Percentiles rank a stretch among this genome's conserved stretches.
These are phyloP conservation scores for Oreocharis arfaki DNA, from an alignment of 2,113 vertebrate genomes.

Conservation along the genomic window DNA sequence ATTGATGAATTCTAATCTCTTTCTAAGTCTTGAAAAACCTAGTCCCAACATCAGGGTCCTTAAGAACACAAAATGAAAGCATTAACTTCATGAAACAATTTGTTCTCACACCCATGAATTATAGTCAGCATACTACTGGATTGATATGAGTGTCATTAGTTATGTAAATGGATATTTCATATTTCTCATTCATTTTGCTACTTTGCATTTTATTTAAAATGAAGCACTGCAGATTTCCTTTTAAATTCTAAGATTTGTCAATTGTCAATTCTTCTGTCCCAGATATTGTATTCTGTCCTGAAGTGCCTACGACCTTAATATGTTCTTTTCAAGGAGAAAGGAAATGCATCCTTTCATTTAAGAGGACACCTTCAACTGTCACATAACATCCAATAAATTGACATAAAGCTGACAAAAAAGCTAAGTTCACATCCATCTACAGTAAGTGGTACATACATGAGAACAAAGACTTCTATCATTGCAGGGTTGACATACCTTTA, in stretches of 20 bases:
- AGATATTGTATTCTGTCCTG: neutral
- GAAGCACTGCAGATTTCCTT: neutral
- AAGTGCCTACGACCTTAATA: neutral
- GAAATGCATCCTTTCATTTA: neutral
- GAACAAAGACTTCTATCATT: neutral
- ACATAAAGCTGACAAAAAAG: neutral
- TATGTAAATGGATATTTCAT: neutral
- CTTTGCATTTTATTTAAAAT: neutral
- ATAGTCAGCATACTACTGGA: neutral
- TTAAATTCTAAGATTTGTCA: neutral
- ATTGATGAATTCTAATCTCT: constrained; percentile 64
- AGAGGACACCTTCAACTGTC: neutral
- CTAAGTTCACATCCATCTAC: neutral
- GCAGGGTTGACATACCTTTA: rapidly evolving
- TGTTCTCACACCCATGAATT: constrained; percentile 4
- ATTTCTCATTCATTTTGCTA: neutral
- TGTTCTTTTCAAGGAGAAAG: neutral
- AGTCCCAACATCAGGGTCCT: neutral
- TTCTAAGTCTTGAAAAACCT: constrained; percentile 34
- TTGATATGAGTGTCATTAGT: neutral
- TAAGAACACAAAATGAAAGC: constrained; percentile 54
- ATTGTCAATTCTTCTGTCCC: neutral
- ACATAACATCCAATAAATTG: neutral
- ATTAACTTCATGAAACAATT: constrained; percentile 32
- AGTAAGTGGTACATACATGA: neutral